Evolutionary conservation across 2,888 invertebrate genomes (phyloP), one percentile per base, ranked within the genome.

Genomic region (Rotaria socialis): DNA sequence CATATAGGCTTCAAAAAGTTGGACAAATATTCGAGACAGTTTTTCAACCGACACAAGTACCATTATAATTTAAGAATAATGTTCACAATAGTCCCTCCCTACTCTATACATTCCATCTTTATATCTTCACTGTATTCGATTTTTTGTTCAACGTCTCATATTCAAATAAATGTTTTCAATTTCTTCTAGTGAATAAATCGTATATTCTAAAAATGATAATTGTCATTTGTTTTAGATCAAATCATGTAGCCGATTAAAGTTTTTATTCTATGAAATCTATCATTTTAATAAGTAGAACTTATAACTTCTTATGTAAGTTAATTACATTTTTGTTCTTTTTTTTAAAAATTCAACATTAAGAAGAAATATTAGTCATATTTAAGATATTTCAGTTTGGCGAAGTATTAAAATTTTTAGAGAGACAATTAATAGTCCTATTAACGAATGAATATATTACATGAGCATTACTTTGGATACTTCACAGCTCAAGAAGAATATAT

Each of bases 21-120:
- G 75, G 75, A 47, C 47, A 80, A 80, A 80, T 80, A 80, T 80
- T 80, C 75, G 75, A 24, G 75, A 80, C 47, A 47, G 75, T 80
- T 80, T 80, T 47, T 43, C 75, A 47, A 24, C 24, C 11, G 75
- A 47, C 14, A 75, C 75, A 80, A 47, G 10, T 47, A 47, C 75
- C 75, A 47, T 43, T 80, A 11, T 80, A 80, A 47, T 8, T n/a
- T 24, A 24, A 50, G 24, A 80, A 80, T 24, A 16, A 0, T 22
- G 6, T 41, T 74, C 58, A 7, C 1, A n/a, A 8, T n/a, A n/a
- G n/a, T 60, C 2, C 0, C 14, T 14, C 19, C 1, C 3, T 14
- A 27, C 14, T 11, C 11, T 27, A 67, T 16, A 4, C 5, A 67
- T 67, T 67, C 16, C 11, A 35, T 27, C 14, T 7, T 16, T 50